A percentile compares a stretch with the other conserved stretches of the same genome.
Evolutionary conservation across 2,888 invertebrate genomes (phyloP).

Genomic region (Epicampocera succincta): DNA sequence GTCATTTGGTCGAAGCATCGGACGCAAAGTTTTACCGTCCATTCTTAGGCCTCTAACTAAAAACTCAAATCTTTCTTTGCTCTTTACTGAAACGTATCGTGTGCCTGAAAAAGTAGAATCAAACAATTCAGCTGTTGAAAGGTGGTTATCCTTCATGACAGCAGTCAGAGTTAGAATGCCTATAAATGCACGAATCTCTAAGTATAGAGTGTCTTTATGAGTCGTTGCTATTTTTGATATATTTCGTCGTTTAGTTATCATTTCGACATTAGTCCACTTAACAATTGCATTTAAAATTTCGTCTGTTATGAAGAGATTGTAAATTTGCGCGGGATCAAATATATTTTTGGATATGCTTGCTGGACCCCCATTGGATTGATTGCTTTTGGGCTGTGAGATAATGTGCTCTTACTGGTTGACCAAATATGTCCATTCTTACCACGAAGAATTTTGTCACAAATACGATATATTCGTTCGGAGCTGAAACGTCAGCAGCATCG

Average conservation of each 20-base stretch:
- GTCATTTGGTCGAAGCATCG: constrained; percentile 23
- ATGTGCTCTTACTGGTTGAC: no score
- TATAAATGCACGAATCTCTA: constrained; percentile 3
- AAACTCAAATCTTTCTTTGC: constrained; percentile 8
- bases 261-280: constrained; percentile 19
- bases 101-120: neutral
- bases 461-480: no score
- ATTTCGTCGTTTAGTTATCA: neutral
- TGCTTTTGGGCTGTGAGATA: no score
- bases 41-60: constrained; percentile 21
- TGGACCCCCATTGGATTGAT: no score
- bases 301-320: no score
- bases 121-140: neutral
- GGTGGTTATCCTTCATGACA: constrained; percentile 3
- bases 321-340: no score
- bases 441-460: no score
- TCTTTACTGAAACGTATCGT: neutral
- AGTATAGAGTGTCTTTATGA: neutral
- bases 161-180: constrained; percentile 14
- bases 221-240: neutral
- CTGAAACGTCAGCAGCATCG: no score
- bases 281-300: no score
- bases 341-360: no score
- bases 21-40: constrained; percentile 31
- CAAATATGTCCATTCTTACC: no score